Percentiles rank a stretch among this genome's conserved stretches.
phyloP scores from a whole-genome alignment of 2,113 vertebrate genomes.

The Ictalurus punctatus region DNA sequence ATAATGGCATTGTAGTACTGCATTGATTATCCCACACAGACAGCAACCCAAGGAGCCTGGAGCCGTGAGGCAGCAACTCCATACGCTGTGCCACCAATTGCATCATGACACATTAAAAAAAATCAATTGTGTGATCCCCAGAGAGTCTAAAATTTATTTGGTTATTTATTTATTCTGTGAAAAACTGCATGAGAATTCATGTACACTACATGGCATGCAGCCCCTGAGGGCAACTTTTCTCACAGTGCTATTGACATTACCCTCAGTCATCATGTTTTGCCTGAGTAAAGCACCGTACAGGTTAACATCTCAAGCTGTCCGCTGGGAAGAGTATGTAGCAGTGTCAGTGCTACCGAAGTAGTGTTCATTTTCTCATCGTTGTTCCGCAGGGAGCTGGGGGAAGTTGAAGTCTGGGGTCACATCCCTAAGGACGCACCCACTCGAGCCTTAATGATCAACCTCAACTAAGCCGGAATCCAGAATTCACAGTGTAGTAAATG shows the following conservation, averaged over 20 bases:
- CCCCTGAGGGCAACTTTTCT: neutral
- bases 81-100: neutral
- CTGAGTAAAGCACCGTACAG: constrained; percentile 2
- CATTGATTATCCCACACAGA: neutral
- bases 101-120: constrained; percentile 10
- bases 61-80: neutral
- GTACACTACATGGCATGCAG: neutral
- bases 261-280: constrained; percentile 11
- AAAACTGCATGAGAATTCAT: neutral
- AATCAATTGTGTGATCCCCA: neutral
- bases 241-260: neutral
- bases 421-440: neutral
- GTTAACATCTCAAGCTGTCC: constrained; percentile 23
- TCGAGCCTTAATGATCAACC: neutral
- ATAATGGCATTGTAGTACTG: neutral
- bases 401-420: constrained; percentile 1
- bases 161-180: constrained; percentile 13
- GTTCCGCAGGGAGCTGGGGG: neutral
- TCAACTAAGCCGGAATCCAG: constrained; percentile 22
- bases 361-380: constrained; percentile 17
- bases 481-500: constrained; percentile 14
- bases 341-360: constrained; percentile 25
- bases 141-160: neutral
- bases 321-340: constrained; percentile 11
- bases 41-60: neutral